Base-by-base conservation (phyloP, 2,113 vertebrate species). In the Tapirus terrestris region DNA sequence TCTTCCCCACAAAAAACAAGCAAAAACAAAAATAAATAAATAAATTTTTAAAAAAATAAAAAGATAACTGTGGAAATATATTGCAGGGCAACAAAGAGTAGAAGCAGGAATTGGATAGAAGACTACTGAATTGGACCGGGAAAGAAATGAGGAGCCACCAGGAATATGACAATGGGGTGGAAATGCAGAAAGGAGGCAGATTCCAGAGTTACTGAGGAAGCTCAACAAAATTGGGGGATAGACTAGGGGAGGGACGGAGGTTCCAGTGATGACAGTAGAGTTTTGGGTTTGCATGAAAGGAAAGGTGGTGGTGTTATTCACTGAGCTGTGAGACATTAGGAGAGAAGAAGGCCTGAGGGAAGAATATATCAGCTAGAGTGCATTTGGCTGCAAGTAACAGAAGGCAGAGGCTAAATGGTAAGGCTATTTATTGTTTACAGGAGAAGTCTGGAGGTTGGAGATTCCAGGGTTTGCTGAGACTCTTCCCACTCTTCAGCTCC, bases 241-340 rank as follows among this genome's bases (percentile, higher is more conserved):
- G 60, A 9, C 14, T 3, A 16, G 29, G 61, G 48, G 23, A 36
- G 53, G 23, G 61, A 31, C 51, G 51, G 61, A 56, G 12, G 51
- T 27, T 87, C 36, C 63, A 18, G 61, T 3, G 13, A 68, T 12
- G 48, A 43, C 27, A 4, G 3, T 39, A 5, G 33, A 31, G 63
- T 53, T 79, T 61, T 48, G 1, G 27, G 27, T 68, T 68, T 68
- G 61, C n/a, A 12, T 1, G 48, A 33, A 68, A 56, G 20, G n/a
- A 67, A 43, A 68, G 89, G 20, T 18, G n/a, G 27, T 25, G n/a
- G 17, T 77, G 11, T 21, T 16, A 67, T 31, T 80, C n/a, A 5
- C 0, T 14, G 27, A 67, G 25, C n/a, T 2, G 17, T 25, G 27
- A 18, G 48, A 67, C n/a, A 4, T 0, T 18, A 10, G 60, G 27